Percentiles rank a stretch among this genome's conserved stretches.
Conservation (phyloP, 2,888 invertebrate species). For the Oligia fasciuncula region DNA sequence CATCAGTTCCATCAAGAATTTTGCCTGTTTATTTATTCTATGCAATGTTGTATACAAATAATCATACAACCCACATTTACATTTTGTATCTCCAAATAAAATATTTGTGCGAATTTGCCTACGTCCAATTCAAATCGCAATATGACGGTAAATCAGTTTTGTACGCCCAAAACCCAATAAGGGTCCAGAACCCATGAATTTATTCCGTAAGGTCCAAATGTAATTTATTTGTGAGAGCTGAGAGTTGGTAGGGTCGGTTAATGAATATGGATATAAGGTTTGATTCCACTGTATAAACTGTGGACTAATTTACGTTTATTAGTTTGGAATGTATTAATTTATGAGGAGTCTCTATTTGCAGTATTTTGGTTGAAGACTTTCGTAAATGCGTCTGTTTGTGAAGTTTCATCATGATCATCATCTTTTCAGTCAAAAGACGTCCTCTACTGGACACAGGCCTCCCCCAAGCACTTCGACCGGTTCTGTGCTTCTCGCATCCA, state of each 20-base stretch:
- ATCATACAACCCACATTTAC: slow-evolving; percentile 1
- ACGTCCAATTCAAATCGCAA: slow-evolving; percentile 39
- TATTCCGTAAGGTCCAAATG: slow-evolving; percentile 42
- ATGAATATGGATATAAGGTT: slow-evolving; percentile 34
- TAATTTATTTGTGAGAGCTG: slow-evolving; percentile 59
- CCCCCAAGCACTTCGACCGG: no score
- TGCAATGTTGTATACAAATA: slow-evolving; percentile 15
- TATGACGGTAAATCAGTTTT: slow-evolving; percentile 38
- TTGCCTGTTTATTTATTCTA: neutral
- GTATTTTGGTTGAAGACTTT: slow-evolving; percentile 2
- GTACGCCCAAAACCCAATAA: slow-evolving; percentile 14
- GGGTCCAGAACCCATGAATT: slow-evolving; percentile 42
- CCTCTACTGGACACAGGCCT: no score
- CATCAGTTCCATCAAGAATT: neutral
- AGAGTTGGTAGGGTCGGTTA: slow-evolving; percentile 37
- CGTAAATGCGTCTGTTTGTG: slow-evolving; percentile 21
- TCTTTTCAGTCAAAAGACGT: no score
- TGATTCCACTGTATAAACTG: slow-evolving; percentile 41
- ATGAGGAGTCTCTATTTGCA: slow-evolving; percentile 13
- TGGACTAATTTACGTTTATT: slow-evolving; percentile 40
- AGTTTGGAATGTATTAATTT: slow-evolving; percentile 32
- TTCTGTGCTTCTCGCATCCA: no score
- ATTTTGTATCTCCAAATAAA: slow-evolving; percentile 10
- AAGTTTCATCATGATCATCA: neutral
- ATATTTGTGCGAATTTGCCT: slow-evolving; percentile 39